Evolutionary conservation across 2,888 invertebrate genomes (phyloP), one percentile per base, ranked within the genome.

Genomic region (Eumerus sabulonum): DNA sequence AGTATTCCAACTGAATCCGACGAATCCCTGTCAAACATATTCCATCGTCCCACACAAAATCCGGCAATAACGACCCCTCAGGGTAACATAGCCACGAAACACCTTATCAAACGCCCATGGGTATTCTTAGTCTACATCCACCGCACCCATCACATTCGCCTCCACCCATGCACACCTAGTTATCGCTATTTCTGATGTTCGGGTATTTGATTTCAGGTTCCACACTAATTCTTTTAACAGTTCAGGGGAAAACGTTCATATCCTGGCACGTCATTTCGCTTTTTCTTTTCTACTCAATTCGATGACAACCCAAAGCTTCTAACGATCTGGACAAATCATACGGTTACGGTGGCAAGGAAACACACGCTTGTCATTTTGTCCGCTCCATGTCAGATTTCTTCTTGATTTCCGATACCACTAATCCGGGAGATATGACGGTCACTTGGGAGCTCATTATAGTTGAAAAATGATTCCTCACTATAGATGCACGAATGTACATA

Each of bases 391-490:
- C 17, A 16, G 48, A 66, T 70, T 53, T 59, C 50, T 60, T 35
- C 64, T 56, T 42, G 7, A 27, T 27, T 27, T 50, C 56, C 18
- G 54, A 60, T 60, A 71, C 56, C 54, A 64, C 71, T 66, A 60
- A 76, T 76, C 71, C 64, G 1, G 54, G 9, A 36, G 53, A 38
- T 54, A 64, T 57, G 59, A 64, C 50, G 59, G 71, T 59, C 76
- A 71, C 76, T 60, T 76, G 76, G 76, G 76, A 76, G 76, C 76
- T 76, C 76, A 76, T 76, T 76, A 76, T 56, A 66, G 76, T 66
- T 76, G 76, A 76, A 76, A 76, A 76, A 76, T 71, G 76, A 76
- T 66, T 60, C 71, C 42, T 16, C 27, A 60, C 54, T 27, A 42
- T 17, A 11, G 45, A 2, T 4, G 27, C 27, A 27, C 7, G 7